Evolutionary conservation across 1,140 invertebrate genomes (phyloP).

Genomic region (Oedothorax gibbosus): DNA sequence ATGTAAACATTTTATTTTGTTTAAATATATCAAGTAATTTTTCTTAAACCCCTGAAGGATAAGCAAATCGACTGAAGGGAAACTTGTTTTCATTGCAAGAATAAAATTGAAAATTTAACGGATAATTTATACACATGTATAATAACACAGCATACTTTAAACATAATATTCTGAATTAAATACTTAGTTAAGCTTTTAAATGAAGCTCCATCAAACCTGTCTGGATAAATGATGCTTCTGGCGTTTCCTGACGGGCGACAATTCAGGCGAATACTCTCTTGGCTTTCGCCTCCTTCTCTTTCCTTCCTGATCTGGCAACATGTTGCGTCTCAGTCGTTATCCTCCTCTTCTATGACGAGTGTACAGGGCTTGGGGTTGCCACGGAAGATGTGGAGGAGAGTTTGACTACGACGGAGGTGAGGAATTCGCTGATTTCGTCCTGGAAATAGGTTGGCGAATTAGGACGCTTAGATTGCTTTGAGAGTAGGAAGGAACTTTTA

Average conservation of each 20-base stretch:
- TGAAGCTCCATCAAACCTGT: slow-evolving; percentile 20
- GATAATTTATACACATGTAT: too few species aligned
- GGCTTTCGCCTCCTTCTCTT: slow-evolving; percentile 34
- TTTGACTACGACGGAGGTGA: slow-evolving; percentile 34
- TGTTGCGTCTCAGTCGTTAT: not conserved
- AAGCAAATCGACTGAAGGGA: too few species aligned
- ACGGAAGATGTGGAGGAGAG: slow-evolving; percentile 23
- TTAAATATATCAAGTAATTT: too few species aligned
- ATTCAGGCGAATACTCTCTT: slow-evolving; percentile 45
- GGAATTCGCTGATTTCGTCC: slow-evolving; percentile 55
- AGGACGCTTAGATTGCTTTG: too few species aligned
- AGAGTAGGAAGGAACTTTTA: too few species aligned
- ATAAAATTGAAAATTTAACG: too few species aligned
- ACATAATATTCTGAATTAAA: too few species aligned
- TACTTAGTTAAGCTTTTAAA: too few species aligned
- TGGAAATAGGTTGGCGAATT: not conserved
- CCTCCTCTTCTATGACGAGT: slow-evolving; percentile 33
- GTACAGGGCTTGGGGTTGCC: slow-evolving; percentile 17
- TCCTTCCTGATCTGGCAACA: slow-evolving; percentile 24
- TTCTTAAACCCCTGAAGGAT: too few species aligned
- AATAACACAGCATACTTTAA: too few species aligned
- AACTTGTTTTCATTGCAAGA: too few species aligned
- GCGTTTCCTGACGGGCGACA: slow-evolving; percentile 30
- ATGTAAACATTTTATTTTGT: too few species aligned
- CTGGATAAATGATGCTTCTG: slow-evolving; percentile 12